A percentile compares a stretch with the other conserved stretches of the same genome.
Evolutionary conservation across 2,797 vertebrate species (phyloP).

Genomic region (Megaceryle alcyon): DNA sequence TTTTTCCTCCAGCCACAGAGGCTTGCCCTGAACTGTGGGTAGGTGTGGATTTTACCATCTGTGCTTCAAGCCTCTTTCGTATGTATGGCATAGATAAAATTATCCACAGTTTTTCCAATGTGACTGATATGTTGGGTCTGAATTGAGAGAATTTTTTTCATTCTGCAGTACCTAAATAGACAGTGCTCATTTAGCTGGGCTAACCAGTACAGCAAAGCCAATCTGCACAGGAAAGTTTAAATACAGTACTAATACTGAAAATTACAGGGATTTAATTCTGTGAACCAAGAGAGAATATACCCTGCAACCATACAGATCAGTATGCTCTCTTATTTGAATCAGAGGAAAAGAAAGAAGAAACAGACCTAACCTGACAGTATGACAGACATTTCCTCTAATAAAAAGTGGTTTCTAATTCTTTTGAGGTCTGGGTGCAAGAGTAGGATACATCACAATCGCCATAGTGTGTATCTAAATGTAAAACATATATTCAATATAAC

Average conservation of each 20-base stretch:
- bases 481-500: background rate
- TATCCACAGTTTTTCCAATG: background rate
- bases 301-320: background rate
- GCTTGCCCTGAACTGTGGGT: constrained; percentile 61
- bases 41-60: constrained; percentile 62
- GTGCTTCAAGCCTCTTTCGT: constrained; percentile 10
- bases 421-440: background rate
- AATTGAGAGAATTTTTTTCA: constrained; percentile 58
- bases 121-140: constrained; percentile 58
- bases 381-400: background rate
- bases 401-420: background rate
- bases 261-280: background rate
- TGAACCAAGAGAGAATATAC: background rate
- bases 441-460: rapidly evolving
- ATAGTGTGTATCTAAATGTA: background rate
- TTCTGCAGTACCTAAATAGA: constrained; percentile 52
- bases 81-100: constrained; percentile 43
- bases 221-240: background rate
- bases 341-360: background rate
- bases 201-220: background rate
- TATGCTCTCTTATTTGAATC: background rate
- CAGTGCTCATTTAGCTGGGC: constrained; percentile 5
- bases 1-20: constrained; percentile 57
- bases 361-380: background rate
- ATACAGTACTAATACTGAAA: background rate